Evolutionary conservation across 1,140 invertebrate species (phyloP).

Genomic region (Zaprionus kolodkinae): DNA sequence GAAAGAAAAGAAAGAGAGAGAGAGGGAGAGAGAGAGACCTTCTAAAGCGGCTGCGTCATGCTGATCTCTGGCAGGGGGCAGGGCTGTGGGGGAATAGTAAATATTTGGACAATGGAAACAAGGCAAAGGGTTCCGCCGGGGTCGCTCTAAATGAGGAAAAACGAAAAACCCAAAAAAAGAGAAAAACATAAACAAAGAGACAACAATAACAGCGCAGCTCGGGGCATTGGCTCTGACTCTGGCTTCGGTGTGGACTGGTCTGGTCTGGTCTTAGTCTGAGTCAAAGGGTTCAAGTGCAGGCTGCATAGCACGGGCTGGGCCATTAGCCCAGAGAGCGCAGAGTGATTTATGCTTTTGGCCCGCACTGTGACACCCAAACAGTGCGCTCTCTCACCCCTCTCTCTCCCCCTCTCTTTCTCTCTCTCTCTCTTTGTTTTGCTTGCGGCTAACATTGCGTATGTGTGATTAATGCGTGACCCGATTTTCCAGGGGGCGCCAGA

Average conservation of each 20-base stretch:
- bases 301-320: conserved; percentile 63
- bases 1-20: conserved; percentile 42
- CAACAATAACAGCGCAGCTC: conserved; percentile 51
- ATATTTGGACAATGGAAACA: conserved; percentile 78
- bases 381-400: conserved; percentile 28
- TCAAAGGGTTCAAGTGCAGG: conserved; percentile 70
- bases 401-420: not conserved
- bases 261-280: conserved; percentile 40
- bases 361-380: conserved; percentile 72
- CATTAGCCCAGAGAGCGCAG: conserved; percentile 44
- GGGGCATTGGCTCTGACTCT: conserved; percentile 38
- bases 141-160: conserved; percentile 56
- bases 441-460: conserved; percentile 59
- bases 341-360: conserved; percentile 76
- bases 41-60: conserved; percentile 71
- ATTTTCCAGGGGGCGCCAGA: conserved; percentile 11
- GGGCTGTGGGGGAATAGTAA: conserved; percentile 63
- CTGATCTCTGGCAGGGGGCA: conserved; percentile 46
- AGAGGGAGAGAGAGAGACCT: conserved; percentile 59
- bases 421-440: not conserved
- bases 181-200: conserved; percentile 57
- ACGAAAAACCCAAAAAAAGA: conserved; percentile 34
- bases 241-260: not conserved
- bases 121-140: conserved; percentile 54
- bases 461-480: conserved; percentile 53